These are phyloP conservation scores for Cyphomyrmex costatus DNA, from an alignment of 1,140 invertebrate species.

Conservation along the genomic window DNA sequence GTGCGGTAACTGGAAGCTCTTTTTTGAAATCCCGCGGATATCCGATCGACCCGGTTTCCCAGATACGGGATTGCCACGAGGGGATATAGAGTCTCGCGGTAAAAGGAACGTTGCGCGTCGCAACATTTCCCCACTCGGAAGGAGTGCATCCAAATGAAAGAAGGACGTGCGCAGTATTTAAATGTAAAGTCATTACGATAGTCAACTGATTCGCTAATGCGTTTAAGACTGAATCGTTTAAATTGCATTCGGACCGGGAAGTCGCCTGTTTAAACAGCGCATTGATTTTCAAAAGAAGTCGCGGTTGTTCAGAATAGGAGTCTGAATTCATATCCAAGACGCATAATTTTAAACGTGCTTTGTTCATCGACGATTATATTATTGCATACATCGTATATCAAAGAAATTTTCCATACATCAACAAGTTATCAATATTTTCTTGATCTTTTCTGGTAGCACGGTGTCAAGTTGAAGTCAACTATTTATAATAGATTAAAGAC, in stretches of 20 bases:
- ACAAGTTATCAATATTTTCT: conserved; percentile 8
- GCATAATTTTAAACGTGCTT: not conserved
- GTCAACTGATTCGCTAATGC: conserved; percentile 58
- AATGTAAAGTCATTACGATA: conserved; percentile 1
- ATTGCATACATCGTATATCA: not conserved
- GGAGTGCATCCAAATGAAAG: not conserved
- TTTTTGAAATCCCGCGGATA: conserved; percentile 47
- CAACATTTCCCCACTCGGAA: not conserved
- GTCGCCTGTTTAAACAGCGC: not conserved
- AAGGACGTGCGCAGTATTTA: conserved; percentile 23
- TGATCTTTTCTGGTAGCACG: not conserved
- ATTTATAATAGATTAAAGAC: conserved; percentile 19
- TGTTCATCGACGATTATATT: not conserved
- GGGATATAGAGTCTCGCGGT: not conserved
- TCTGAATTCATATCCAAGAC: not conserved
- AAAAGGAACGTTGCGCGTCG: not conserved
- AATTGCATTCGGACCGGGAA: conserved; percentile 1
- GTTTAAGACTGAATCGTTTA: not conserved
- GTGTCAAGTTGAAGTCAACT: conserved; percentile 23
- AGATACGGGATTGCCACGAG: not conserved
- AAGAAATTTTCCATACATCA: conserved; percentile 4
- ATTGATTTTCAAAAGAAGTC: not conserved
- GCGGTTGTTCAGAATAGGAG: not conserved
- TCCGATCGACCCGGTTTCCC: conserved; percentile 35
- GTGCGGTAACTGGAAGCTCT: conserved; percentile 36